Evolutionary conservation across 2,113 vertebrate species (phyloP), one percentile per base, ranked within the genome.

Genomic region (Cottus gobio): DNA sequence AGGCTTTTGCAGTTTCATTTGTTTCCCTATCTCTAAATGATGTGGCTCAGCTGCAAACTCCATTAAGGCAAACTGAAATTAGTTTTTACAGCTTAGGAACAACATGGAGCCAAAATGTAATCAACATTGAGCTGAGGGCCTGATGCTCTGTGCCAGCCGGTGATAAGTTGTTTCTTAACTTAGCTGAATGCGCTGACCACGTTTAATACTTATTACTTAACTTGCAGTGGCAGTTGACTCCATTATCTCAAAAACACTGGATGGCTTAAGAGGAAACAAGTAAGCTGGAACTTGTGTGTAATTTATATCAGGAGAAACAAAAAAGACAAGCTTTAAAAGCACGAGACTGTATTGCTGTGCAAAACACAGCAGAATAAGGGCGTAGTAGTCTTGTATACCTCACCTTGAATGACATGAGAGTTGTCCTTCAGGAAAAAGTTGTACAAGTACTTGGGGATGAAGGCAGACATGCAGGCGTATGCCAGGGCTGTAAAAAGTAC

Each of bases 361-460:
- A 31, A 64, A 79, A 66, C 50, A 64, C 36, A 71, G 24, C 8
- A 13, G 22, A 44, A 28, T 6, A 58, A 20, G 7, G 48, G 36
- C 2, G n/a, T 50, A 11, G n/a, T 50, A 11, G 20, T 65, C 26
- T 34, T 24, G 16, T 22, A 30, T 5, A 30, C 13, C 94, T 95
- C 92, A 99, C 98, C 98, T 96, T 99, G 98, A 87, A 99, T 99
- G 79, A 99, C 98, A 52, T 99, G 97, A 39, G 98, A 99, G 93
- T 99, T 99, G 94, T 99, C 98, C 94, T 99, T 99, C 81, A 99
- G 90, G 90, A 99, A 99, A 90, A 99, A 99, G 92, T 99, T 99
- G 94, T 98, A 99, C 65, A 99, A 94, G 87, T 99, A 99, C 91
- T 99, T 99, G 6, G 98, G 98, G 85, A 99, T 99, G 92, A 99